Conservation (phyloP, 2,888 invertebrate genomes). For the Aelia acuminata region DNA sequence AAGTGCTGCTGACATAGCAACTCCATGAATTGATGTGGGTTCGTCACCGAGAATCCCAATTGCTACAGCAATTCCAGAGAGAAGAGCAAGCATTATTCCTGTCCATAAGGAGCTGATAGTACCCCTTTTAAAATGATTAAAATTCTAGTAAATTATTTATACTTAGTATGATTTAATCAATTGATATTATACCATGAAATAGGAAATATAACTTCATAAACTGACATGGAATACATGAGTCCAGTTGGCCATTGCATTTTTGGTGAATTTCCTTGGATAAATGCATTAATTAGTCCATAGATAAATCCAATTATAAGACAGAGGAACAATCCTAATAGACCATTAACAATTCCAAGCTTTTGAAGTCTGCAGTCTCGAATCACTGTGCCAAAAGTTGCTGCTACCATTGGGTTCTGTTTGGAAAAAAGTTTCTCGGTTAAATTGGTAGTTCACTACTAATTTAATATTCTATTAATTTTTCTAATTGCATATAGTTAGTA, state of each 20-base stretch:
- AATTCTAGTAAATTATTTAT: neutral
- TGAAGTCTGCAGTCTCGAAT: constrained; percentile 77
- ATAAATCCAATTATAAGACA: constrained; percentile 79
- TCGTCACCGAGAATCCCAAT: constrained; percentile 84
- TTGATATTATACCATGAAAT: neutral
- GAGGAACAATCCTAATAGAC: constrained; percentile 77
- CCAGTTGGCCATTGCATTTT: constrained; percentile 76
- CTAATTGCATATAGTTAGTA: too few species aligned
- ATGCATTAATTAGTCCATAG: constrained; percentile 76
- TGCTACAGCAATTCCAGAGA: constrained; percentile 85
- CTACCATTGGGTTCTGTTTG: constrained; percentile 84
- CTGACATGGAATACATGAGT: constrained; percentile 77
- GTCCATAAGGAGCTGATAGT: constrained; percentile 78
- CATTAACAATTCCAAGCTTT: constrained; percentile 77
- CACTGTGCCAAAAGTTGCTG: constrained; percentile 81
- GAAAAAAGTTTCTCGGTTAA: too few species aligned
- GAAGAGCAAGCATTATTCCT: constrained; percentile 81
- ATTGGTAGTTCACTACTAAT: too few species aligned
- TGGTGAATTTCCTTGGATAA: constrained; percentile 73
- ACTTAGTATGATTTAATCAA: neutral
- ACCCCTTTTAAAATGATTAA: constrained; percentile 69
- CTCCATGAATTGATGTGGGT: constrained; percentile 83
- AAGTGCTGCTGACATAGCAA: constrained; percentile 85
- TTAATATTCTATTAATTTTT: too few species aligned
- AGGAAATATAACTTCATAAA: constrained; percentile 61